These are phyloP conservation scores for Sycophila texana DNA, from an alignment of 2,888 invertebrate species.

Conservation along the genomic window DNA sequence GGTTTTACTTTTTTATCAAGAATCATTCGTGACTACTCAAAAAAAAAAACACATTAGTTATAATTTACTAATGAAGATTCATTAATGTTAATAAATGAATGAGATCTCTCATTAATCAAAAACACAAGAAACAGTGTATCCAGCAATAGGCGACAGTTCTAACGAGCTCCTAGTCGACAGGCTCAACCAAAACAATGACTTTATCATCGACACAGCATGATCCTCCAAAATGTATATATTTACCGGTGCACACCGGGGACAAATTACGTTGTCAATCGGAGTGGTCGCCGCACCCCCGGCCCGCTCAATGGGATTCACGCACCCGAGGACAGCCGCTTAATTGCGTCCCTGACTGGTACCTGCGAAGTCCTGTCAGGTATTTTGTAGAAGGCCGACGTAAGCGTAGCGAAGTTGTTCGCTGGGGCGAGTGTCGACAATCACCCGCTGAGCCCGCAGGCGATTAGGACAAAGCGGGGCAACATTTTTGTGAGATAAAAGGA, in stretches of 20 bases:
- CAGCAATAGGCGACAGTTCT: neutral
- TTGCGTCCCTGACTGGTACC: conserved; percentile 66
- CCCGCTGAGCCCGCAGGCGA: too few species aligned
- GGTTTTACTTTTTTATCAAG: too few species aligned
- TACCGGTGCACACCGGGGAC: neutral
- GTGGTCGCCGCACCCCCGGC: too few species aligned
- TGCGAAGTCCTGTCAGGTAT: conserved; percentile 71
- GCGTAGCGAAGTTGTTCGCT: conserved; percentile 59
- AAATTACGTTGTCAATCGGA: conserved; percentile 16
- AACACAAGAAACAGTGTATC: neutral
- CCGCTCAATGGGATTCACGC: too few species aligned
- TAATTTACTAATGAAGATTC: too few species aligned
- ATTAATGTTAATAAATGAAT: neutral
- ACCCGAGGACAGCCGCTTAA: conserved; percentile 64
- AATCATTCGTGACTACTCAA: too few species aligned
- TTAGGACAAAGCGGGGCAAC: too few species aligned
- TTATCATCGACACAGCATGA: neutral
- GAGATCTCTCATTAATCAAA: too few species aligned
- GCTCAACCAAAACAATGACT: neutral
- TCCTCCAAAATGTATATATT: conserved; percentile 1
- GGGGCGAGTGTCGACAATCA: too few species aligned
- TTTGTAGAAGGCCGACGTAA: conserved; percentile 67
- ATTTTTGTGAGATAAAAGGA: too few species aligned
- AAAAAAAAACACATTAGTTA: too few species aligned
- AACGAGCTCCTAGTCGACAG: neutral